Evolutionary conservation across 2,113 vertebrate species (phyloP).

Genomic region (Sorex araneus): DNA sequence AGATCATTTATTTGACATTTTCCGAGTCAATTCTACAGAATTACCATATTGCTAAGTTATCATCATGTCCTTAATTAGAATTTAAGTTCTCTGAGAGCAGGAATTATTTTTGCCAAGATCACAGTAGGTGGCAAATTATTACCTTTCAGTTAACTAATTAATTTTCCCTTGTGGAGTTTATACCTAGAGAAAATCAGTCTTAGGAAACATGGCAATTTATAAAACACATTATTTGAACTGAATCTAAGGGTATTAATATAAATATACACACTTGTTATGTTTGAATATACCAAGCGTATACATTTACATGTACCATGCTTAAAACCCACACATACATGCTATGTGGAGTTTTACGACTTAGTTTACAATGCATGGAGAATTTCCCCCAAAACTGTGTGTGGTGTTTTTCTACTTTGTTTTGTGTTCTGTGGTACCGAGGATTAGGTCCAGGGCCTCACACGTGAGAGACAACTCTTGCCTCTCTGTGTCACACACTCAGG

Average conservation of each 20-base stretch:
- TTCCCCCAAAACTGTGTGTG: background rate
- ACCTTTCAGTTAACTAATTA: slow-evolving; percentile 28
- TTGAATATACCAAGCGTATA: too few species aligned
- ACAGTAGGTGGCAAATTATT: background rate
- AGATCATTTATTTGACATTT: background rate
- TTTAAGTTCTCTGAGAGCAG: background rate
- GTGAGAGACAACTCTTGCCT: too few species aligned
- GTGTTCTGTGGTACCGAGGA: too few species aligned
- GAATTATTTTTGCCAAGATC: background rate
- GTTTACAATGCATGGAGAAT: background rate
- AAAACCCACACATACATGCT: background rate
- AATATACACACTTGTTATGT: background rate
- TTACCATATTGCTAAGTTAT: background rate
- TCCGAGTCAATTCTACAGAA: background rate
- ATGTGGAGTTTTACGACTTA: background rate
- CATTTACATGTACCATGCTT: too few species aligned
- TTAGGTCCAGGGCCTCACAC: too few species aligned
- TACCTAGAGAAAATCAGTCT: background rate
- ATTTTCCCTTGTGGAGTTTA: background rate
- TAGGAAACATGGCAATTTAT: background rate
- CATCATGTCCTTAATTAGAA: background rate
- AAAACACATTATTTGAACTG: background rate
- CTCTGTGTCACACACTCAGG: too few species aligned
- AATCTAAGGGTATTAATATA: background rate
- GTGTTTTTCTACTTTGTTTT: background rate